Evolutionary conservation across 2,113 vertebrate genomes (phyloP).

Genomic region (Nothocercus nigrocapillus): DNA sequence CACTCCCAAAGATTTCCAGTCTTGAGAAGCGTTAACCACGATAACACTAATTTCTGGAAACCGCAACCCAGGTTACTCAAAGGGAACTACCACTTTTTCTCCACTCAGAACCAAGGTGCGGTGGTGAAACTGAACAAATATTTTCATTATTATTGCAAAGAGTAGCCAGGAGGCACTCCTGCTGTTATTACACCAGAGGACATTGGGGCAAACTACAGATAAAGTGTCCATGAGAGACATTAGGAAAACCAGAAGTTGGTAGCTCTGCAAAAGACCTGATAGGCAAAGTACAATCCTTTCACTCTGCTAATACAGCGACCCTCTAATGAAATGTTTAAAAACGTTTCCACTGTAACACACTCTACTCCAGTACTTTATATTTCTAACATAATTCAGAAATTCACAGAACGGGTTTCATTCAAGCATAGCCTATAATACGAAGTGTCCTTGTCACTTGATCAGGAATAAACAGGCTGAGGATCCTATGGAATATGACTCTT

Average conservation of each 20-base stretch:
- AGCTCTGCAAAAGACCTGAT: not conserved
- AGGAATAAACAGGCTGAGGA: not conserved
- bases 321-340: not conserved
- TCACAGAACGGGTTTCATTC: not conserved
- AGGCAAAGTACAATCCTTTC: not conserved
- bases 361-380: not conserved
- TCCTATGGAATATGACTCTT: not conserved
- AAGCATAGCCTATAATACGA: not conserved
- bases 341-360: not conserved
- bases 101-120: not conserved
- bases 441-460: not conserved
- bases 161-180: not conserved
- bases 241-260: not conserved
- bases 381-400: not conserved
- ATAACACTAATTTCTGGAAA: not conserved
- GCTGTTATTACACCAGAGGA: not conserved
- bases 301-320: not conserved
- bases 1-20: not conserved
- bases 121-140: not conserved
- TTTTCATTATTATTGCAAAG: not conserved
- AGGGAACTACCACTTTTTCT: not conserved
- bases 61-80: not conserved
- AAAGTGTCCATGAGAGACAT: not conserved
- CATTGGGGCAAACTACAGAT: not conserved
- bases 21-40: not conserved